Conservation (phyloP, 2,113 vertebrate genomes). For the Oryzias melastigma region DNA sequence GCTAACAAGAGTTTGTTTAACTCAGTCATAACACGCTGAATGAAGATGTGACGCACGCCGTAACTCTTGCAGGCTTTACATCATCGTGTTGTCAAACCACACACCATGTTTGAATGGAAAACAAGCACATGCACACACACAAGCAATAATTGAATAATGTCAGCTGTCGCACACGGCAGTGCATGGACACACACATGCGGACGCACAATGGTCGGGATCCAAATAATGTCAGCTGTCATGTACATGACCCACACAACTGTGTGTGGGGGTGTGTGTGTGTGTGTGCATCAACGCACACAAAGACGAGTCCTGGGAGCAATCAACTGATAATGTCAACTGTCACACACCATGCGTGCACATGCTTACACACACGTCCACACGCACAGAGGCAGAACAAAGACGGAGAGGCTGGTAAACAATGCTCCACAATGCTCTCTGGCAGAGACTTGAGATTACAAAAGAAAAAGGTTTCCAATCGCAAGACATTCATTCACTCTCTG, state of each 20-base stretch:
- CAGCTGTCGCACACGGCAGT: conserved; percentile 35
- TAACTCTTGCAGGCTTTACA: conserved; percentile 8
- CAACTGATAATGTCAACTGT: conserved; percentile 72
- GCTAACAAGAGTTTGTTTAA: conserved; percentile 4
- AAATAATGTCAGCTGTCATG: conserved; percentile 56
- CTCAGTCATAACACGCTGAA: conserved; percentile 3
- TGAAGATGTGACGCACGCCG: conserved; percentile 3
- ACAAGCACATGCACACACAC: conserved; percentile 20
- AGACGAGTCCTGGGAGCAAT: conserved; percentile 51
- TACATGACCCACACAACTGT: conserved; percentile 38
- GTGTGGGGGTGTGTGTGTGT: conserved; percentile 7
- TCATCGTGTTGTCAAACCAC: conserved; percentile 24
- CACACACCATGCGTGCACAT: conserved; percentile 23
- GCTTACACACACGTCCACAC: conserved; percentile 22
- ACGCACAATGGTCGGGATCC: conserved; percentile 25
- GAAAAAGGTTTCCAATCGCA: conserved; percentile 73
- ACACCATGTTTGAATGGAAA: conserved; percentile 23
- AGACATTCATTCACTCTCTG: conserved; percentile 62
- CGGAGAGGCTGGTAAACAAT: conserved; percentile 71
- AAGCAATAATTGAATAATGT: conserved; percentile 44
- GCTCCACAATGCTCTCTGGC: conserved; percentile 66
- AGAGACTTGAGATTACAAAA: conserved; percentile 68
- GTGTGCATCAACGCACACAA: conserved; percentile 29
- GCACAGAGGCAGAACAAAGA: conserved; percentile 54
- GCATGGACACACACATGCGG: conserved; percentile 14